Evolutionary conservation across 2,888 invertebrate species (phyloP), one percentile per base, ranked within the genome.

Genomic region (Drosophila infuscata): DNA sequence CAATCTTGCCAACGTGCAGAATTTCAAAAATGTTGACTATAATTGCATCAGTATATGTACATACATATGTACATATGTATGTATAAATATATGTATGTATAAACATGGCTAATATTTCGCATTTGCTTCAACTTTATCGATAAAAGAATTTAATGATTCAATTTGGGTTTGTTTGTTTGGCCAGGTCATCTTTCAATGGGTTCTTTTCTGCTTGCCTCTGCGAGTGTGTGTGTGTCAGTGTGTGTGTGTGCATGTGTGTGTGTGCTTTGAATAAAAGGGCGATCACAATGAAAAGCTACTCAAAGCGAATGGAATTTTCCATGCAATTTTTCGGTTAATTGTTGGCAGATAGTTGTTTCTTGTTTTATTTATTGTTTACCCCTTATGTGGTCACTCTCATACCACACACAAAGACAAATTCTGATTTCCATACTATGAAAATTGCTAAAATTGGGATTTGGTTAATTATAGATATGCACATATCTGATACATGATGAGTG

Each of bases 251-350:
- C 73, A 43, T 53, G 41, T 72, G 53, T 58, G 59, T 77, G 53
- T 43, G 51, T 41, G 11, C 36, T 33, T 62, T 15, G 41, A 7
- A 51, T 59, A n/a, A 54, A 78, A 67, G 58, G 60, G 46, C 56
- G 62, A 54, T 51, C 52, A 51, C 62, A 70, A 54, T 54, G 51
- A 38, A 67, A 65, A 73, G 43, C 51, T 54, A 71, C 48, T 62
- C 64, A 64, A 41, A 62, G 61, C 77, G 72, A 79, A 64, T 88
- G 92, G 91, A 91, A 91, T 82, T 89, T 91, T 91, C 92, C 92
- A 89, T 84, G 80, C 81, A 81, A 74, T 83, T 84, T 91, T 81
- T 82, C 65, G 70, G 78, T 49, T 70, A 76, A 83, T 74, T 86
- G 75, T 46, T 65, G 64, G 43, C 66, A 57, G 57, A 58, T 20